phyloP scores from a whole-genome alignment of 37 sponge, comb jelly and placozoan genomes.

The Aplysina aerophoba region DNA sequence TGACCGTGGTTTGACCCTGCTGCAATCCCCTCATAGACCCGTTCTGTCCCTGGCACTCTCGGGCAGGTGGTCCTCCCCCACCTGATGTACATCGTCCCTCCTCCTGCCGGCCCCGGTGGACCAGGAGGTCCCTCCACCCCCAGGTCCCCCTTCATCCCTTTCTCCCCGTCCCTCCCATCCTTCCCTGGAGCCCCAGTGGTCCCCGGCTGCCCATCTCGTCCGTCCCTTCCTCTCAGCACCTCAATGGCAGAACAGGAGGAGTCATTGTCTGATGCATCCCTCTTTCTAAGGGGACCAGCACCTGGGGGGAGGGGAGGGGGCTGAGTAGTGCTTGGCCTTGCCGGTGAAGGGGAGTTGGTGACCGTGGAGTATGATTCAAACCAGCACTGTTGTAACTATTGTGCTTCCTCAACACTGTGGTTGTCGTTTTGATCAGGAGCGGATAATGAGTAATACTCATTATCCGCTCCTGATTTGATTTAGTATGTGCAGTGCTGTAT shows the following conservation, averaged over 20 bases:
- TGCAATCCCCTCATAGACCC: slow-evolving; percentile 24
- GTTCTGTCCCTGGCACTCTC: slow-evolving; percentile 25
- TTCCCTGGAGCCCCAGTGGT: slow-evolving; percentile 7
- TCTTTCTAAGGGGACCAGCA: no score
- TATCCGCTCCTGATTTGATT: no score
- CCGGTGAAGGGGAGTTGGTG: no score
- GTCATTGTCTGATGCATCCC: no score
- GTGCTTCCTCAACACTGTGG: no score
- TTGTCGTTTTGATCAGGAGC: no score
- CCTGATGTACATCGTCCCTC: slow-evolving; percentile 42
- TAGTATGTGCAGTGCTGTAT: no score
- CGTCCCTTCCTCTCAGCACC: slow-evolving; percentile 36
- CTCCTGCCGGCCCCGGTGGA: slow-evolving; percentile 32
- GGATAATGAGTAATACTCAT: no score
- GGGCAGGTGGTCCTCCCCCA: slow-evolving; percentile 61
- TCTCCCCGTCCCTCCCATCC: slow-evolving; percentile 25
- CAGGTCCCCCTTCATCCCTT: slow-evolving; percentile 25
- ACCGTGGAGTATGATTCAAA: no score
- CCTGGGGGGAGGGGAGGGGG: no score
- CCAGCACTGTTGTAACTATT: no score
- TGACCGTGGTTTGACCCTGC: slow-evolving; percentile 4
- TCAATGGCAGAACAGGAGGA: slow-evolving; percentile 19
- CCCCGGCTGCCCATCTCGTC: slow-evolving; percentile 32
- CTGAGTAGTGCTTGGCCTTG: no score
- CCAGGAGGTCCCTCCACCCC: slow-evolving; percentile 38